Percentiles rank a stretch among this genome's conserved stretches.
Evolutionary conservation across 2,888 invertebrate genomes (phyloP).

Genomic region (Coelopa pilipes): DNA sequence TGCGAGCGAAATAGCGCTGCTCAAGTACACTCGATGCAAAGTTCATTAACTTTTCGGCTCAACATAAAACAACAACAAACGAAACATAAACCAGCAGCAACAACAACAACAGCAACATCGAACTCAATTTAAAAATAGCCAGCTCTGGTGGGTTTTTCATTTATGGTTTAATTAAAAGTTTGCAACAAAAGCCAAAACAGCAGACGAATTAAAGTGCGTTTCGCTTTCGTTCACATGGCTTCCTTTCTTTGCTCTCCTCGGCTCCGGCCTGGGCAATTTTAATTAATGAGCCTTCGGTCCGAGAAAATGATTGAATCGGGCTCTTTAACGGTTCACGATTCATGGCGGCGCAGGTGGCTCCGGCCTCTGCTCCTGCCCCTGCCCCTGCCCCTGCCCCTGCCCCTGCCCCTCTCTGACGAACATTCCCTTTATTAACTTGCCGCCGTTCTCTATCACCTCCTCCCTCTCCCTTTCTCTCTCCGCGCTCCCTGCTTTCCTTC

Average conservation of each 20-base stretch:
- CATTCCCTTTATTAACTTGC: background rate
- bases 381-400: background rate
- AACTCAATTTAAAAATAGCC: too few species aligned
- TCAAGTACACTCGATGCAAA: too few species aligned
- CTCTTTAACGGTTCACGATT: too few species aligned
- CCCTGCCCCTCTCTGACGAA: background rate
- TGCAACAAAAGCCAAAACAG: background rate
- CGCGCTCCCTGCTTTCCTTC: background rate
- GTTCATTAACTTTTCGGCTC: too few species aligned
- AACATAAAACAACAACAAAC: too few species aligned
- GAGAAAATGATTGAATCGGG: too few species aligned
- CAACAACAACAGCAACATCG: too few species aligned
- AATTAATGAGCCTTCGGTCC: too few species aligned
- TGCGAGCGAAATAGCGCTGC: too few species aligned
- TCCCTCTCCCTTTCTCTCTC: background rate
- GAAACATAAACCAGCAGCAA: too few species aligned
- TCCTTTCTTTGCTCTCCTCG: background rate
- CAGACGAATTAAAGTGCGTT: background rate
- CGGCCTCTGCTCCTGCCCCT: background rate
- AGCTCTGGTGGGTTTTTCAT: too few species aligned
- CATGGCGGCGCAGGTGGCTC: background rate
- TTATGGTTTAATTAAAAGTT: background rate
- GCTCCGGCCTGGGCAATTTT: too few species aligned
- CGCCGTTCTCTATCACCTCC: background rate
- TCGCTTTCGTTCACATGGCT: slow-evolving; percentile 17